Evolutionary conservation across 2,113 vertebrate species (phyloP).

Genomic region (Trinectes maculatus): DNA sequence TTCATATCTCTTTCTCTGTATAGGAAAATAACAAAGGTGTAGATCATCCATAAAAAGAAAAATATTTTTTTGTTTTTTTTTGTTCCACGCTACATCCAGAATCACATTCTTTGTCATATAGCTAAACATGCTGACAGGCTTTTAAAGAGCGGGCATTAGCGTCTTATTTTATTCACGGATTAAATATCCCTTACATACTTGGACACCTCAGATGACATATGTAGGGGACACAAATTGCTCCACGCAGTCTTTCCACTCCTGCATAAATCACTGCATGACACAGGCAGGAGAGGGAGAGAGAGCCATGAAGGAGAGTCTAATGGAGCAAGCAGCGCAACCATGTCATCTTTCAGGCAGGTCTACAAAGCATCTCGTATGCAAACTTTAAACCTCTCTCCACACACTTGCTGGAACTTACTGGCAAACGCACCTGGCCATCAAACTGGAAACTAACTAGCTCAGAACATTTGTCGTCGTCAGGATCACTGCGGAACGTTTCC

Average conservation of each 20-base stretch:
- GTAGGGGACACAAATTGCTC: conserved; percentile 45
- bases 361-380: conserved; percentile 53
- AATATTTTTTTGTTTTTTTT: no score
- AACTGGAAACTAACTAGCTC: conserved; percentile 41
- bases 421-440: conserved; percentile 32
- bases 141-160: conserved; percentile 3
- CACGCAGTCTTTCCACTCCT: conserved; percentile 47
- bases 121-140: background rate
- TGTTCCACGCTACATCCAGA: background rate
- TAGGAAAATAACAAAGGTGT: no score
- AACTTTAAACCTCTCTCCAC: conserved; percentile 41
- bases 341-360: conserved; percentile 46
- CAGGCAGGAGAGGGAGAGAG: conserved; percentile 19
- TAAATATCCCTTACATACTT: conserved; percentile 38
- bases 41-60: no score
- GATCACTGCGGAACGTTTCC: background rate
- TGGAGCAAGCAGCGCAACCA: conserved; percentile 42
- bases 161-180: conserved; percentile 30
- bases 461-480: conserved; percentile 20
- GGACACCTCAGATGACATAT: conserved; percentile 40
- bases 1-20: no score
- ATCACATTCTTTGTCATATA: background rate
- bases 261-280: conserved; percentile 57
- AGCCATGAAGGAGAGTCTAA: conserved; percentile 41
- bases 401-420: conserved; percentile 39